phyloP scores from a whole-genome alignment of 2,113 vertebrate species.

The Motacilla alba region DNA sequence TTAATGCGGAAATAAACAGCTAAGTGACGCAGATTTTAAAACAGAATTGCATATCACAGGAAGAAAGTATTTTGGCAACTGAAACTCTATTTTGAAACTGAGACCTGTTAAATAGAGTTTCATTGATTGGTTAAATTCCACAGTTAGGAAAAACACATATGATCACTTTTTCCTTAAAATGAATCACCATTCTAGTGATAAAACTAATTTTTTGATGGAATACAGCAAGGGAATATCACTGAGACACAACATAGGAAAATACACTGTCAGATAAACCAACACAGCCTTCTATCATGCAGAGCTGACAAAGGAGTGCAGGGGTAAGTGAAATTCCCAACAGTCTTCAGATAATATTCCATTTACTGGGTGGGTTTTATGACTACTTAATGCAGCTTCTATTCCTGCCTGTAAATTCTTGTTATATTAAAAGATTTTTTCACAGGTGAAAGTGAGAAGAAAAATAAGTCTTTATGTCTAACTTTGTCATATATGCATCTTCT shows the following conservation, averaged over 20 bases:
- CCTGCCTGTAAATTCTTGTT: not conserved
- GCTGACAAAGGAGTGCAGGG: not conserved
- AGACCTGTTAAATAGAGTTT: not conserved
- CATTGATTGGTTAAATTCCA: not conserved
- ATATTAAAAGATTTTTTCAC: not conserved
- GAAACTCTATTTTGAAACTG: not conserved
- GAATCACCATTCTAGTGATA: not conserved
- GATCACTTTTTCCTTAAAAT: not conserved
- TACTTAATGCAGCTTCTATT: conserved; percentile 5
- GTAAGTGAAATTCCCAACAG: not conserved
- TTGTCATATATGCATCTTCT: not conserved
- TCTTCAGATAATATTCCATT: conserved; percentile 6
- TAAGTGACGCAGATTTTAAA: not conserved
- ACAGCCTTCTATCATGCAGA: not conserved
- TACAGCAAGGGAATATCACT: not conserved
- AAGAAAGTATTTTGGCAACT: not conserved
- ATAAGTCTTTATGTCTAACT: not conserved
- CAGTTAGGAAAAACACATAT: not conserved
- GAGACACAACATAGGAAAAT: not conserved
- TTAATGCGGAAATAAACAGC: not conserved
- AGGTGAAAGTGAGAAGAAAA: not conserved
- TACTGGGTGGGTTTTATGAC: not conserved
- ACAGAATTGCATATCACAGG: not conserved
- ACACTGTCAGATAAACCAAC: not conserved
- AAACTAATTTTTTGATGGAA: not conserved